Base-by-base conservation (phyloP, 2,113 vertebrate genomes). In the Zeus faber region DNA sequence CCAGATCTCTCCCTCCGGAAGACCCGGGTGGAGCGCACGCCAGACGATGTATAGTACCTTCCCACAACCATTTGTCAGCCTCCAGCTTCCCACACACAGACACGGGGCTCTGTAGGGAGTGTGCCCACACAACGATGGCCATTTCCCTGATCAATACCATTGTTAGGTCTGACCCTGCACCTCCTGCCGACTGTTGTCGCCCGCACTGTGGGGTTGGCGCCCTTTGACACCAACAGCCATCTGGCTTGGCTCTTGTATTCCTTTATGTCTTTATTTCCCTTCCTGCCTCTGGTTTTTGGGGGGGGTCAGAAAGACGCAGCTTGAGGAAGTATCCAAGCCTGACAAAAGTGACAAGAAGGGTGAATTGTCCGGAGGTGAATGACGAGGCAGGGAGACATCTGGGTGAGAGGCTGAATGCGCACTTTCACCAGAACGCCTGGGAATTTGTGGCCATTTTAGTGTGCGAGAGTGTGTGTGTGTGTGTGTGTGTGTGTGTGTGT, bases 131-230 rank as follows among this genome's bases (percentile, higher is more conserved):
- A 83, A 83, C 77, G 23, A 24, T 58, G 58, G 51, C 70, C 61
- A 70, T 60, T 76, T 74, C 65, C 29, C 62, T 62, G 50, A 80
- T 86, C 73, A 74, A 79, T 81, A 79, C 57, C 46, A 79, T 81
- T 82, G 79, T 83, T 72, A 11, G 16, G 52, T 62, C 23, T n/a
- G 70, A 80, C 67, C 74, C 56, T 11, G 50, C 29, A 54, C 72
- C 70, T 77, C 75, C 67, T 56, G 64, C 73, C 57, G 60, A 66
- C 65, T 70, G 75, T 70, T 79, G 53, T 67, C 56, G 48, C 25
- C 17, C 45, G 56, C 63, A 45, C 62, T 57, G 51, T 35, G 44
- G 62, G 74, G 55, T 58, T 18, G 35, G 43, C 54, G 67, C 65
- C 69, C 63, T 79, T 13, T 77, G 79, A 66, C 67, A 66, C 25